Evolutionary conservation across 2,888 invertebrate genomes (phyloP).

Genomic region (Alloplasta piceator): DNA sequence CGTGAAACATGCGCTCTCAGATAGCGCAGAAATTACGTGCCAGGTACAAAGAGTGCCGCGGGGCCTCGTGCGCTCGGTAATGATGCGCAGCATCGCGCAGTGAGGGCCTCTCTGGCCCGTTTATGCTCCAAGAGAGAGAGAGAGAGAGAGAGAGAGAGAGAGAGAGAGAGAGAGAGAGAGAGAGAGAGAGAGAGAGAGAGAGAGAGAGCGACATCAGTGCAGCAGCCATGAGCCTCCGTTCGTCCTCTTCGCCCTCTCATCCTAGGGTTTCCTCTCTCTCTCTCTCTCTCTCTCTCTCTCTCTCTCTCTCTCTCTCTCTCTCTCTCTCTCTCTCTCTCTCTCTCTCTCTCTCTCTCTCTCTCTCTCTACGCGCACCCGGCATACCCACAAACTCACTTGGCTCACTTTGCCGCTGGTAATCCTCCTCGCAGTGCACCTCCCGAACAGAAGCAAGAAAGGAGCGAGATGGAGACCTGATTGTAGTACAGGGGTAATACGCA

Average conservation of each 20-base stretch:
- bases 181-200: conserved; percentile 36
- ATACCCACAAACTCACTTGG: conserved; percentile 11
- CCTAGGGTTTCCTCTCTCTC: conserved; percentile 10
- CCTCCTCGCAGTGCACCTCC: conserved; percentile 10
- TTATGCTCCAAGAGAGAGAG: conserved; percentile 29
- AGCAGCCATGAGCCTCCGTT: conserved; percentile 37
- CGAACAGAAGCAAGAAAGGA: conserved; percentile 57
- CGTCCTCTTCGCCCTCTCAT: conserved; percentile 37
- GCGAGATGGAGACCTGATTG: conserved; percentile 23
- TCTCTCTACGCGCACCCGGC: background rate
- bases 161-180: background rate
- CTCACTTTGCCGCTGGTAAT: conserved; percentile 51
- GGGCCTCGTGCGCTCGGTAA: conserved; percentile 75
- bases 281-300: background rate
- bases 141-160: conserved; percentile 29
- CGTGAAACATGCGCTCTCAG: conserved; percentile 67
- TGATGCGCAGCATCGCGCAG: conserved; percentile 73
- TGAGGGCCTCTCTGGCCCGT: conserved; percentile 30
- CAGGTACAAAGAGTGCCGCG: conserved; percentile 78
- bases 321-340: conserved; percentile 7
- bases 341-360: background rate
- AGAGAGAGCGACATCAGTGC: conserved; percentile 20
- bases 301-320: background rate
- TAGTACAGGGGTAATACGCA: conserved; percentile 2
- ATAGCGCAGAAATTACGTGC: conserved; percentile 78